Evolutionary conservation across 1,140 invertebrate species (phyloP).

Genomic region (Ladona fulva): DNA sequence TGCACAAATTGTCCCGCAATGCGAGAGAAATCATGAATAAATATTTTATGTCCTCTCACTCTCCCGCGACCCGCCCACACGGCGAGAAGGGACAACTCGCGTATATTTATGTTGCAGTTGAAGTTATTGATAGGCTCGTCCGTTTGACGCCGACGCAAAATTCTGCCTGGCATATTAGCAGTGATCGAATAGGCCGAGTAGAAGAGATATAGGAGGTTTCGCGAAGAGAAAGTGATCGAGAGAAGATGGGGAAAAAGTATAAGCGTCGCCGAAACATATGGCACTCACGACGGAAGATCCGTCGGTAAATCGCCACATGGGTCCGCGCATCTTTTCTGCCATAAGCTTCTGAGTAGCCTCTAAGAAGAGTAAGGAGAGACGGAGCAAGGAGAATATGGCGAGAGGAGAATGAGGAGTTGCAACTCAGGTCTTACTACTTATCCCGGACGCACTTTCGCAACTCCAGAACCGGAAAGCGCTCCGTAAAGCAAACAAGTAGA

Average conservation of each 20-base stretch:
- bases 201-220: background rate
- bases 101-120: slow-evolving; percentile 10
- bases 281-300: too few species aligned
- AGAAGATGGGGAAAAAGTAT: background rate
- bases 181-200: background rate
- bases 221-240: background rate
- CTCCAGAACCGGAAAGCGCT: background rate
- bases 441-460: background rate
- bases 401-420: background rate
- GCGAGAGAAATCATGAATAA: slow-evolving; percentile 6
- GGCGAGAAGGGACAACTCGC: background rate
- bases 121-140: background rate
- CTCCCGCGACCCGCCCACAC: background rate
- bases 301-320: too few species aligned
- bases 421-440: background rate
- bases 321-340: too few species aligned
- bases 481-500: slow-evolving; percentile 6
- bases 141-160: background rate
- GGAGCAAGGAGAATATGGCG: background rate
- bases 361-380: too few species aligned
- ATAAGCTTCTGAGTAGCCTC: too few species aligned
- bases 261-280: background rate
- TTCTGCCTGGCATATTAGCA: background rate
- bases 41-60: background rate
- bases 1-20: background rate